phyloP scores from a whole-genome alignment of 2,888 invertebrate genomes.

The Syritta pipiens region DNA sequence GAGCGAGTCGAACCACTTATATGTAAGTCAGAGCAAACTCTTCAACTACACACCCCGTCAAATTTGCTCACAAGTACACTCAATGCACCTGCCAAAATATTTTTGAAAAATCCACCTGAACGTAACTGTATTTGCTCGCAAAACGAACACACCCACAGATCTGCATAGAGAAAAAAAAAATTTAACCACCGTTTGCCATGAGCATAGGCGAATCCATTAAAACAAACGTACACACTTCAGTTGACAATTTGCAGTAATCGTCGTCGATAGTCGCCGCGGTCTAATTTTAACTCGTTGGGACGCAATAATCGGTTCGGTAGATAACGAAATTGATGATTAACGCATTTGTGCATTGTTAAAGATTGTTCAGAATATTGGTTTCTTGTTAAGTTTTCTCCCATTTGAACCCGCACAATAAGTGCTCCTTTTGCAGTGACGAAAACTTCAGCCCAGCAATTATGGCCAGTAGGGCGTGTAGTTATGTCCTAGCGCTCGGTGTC shows the following conservation, averaged over 20 bases:
- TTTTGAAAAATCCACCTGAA: background rate
- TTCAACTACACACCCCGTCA: too few species aligned
- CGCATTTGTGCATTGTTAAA: background rate
- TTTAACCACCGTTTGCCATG: background rate
- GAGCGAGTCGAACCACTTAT: too few species aligned
- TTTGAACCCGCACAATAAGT: too few species aligned
- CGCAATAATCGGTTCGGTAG: slow-evolving; percentile 28
- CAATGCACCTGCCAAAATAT: background rate
- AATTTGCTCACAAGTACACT: too few species aligned
- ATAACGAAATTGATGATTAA: slow-evolving; percentile 36
- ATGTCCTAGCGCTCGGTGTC: slow-evolving; percentile 14
- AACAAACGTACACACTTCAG: slow-evolving; percentile 19
- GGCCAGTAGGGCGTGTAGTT: slow-evolving; percentile 15
- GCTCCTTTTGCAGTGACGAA: too few species aligned
- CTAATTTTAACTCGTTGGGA: slow-evolving; percentile 15
- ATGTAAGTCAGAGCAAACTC: too few species aligned
- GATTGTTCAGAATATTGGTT: background rate
- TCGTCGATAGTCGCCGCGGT: slow-evolving; percentile 12
- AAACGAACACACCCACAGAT: background rate
- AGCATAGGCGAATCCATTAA: background rate
- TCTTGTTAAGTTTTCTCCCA: too few species aligned
- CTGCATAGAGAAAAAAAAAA: background rate
- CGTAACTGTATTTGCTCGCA: background rate
- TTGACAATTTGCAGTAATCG: slow-evolving; percentile 39
- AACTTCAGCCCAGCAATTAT: slow-evolving; percentile 35